Evolutionary conservation across 2,888 invertebrate genomes (phyloP), one percentile per base, ranked within the genome.

Genomic region (Diadegma fenestrale): DNA sequence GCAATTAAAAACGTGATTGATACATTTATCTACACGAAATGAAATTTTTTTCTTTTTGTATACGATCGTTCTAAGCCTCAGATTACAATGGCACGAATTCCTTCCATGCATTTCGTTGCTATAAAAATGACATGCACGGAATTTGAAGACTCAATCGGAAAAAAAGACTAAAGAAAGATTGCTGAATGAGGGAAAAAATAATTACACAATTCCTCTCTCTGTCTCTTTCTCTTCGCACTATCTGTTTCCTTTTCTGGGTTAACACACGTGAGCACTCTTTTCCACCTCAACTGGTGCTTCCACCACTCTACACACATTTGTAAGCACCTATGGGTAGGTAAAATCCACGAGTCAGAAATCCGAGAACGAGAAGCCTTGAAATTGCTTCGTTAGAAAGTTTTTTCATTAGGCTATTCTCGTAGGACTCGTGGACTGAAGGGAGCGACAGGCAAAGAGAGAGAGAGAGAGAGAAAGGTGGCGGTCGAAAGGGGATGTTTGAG

Each of bases 371-470:
- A 86, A 86, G 86, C 86, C 86, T 86, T 83, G 83, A 86, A 86
- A 86, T 83, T 86, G 86, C 86, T 86, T 86, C 86, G 86, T 86
- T 86, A 86, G 86, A 86, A 86, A 86, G 80, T 86, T 86, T 86
- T 86, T 86, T 86, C 86, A 86, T 86, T 86, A 86, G 86, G 83
- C 86, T 73, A 86, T 86, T 86, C 86, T 86, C 86, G 82, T 69
- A 68, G 80, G 73, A 86, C 63, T 69, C 48, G 82, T 48, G 78
- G 58, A 69, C 66, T 76, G 41, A 72, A 73, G 84, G 8, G 37
- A 37, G 37, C 8, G 37, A 37, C 14, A 26, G 58, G 58, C 58
- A 58, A 26, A 76, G 63, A 63, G 73, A 48, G 41, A 30, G 48
- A 61, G 68, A 45, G 58, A 58, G 68, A 26, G 76, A 58, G 76